phyloP scores from a whole-genome alignment of 2,797 vertebrate species.

The Micrastur ruficollis region DNA sequence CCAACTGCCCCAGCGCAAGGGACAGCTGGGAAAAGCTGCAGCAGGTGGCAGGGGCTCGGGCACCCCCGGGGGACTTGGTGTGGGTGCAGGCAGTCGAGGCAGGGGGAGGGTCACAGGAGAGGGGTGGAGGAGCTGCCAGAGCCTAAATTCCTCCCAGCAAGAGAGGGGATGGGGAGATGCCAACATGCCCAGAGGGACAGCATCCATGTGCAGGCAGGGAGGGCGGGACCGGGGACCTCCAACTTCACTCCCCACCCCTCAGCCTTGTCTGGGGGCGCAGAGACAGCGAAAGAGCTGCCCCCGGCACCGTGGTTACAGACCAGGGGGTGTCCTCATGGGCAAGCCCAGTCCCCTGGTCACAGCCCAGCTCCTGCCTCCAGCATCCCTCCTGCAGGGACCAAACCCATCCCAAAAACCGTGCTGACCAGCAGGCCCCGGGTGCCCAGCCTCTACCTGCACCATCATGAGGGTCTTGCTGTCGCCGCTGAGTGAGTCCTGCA shows the following conservation, averaged over 20 bases:
- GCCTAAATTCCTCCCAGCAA: not conserved
- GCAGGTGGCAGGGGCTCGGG: not conserved
- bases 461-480: constrained; percentile 99
- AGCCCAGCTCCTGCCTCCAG: not conserved
- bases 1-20: fast-evolving
- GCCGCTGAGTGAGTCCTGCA: constrained; percentile 92
- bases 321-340: fast-evolving
- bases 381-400: not conserved
- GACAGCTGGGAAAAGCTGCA: not conserved
- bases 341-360: not conserved
- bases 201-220: not conserved
- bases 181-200: fast-evolving
- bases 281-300: not conserved
- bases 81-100: not conserved
- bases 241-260: not conserved
- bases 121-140: not conserved
- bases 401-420: not conserved
- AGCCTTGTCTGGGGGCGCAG: fast-evolving
- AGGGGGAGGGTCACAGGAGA: not conserved
- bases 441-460: constrained; percentile 85
- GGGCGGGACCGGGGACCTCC: fast-evolving
- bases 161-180: not conserved
- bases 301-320: fast-evolving
- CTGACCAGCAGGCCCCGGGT: fast-evolving
- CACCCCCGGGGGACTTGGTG: fast-evolving